phyloP scores from a whole-genome alignment of 2,113 vertebrate genomes.

The Numenius arquata region DNA sequence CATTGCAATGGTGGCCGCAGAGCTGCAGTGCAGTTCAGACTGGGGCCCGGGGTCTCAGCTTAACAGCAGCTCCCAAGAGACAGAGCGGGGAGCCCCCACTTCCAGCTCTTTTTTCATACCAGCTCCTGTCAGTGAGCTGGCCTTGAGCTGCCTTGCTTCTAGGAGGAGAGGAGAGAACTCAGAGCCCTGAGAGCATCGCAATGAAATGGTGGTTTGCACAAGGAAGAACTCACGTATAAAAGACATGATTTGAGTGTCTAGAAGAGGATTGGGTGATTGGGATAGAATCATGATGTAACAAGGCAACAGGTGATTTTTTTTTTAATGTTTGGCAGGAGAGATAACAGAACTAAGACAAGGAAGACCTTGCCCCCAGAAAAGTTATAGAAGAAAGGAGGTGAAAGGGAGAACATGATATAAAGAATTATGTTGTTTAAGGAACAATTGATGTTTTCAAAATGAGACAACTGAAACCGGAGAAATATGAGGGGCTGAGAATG shows the following conservation, averaged over 20 bases:
- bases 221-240: neutral
- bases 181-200: neutral
- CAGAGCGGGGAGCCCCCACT: neutral
- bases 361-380: neutral
- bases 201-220: neutral
- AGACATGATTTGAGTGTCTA: neutral
- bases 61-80: neutral
- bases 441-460: neutral
- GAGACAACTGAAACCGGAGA: neutral
- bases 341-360: neutral
- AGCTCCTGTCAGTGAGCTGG: neutral
- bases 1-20: neutral
- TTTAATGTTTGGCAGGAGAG: neutral
- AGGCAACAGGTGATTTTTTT: neutral
- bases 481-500: neutral
- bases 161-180: neutral
- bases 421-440: neutral
- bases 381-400: neutral
- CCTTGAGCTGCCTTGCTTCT: neutral
- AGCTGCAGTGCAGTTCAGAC: neutral
- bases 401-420: neutral
- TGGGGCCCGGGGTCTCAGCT: neutral
- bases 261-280: neutral
- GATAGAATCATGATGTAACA: neutral
- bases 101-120: neutral